Evolutionary conservation across 2,888 invertebrate species (phyloP).

Genomic region (Eristalis tenax): DNA sequence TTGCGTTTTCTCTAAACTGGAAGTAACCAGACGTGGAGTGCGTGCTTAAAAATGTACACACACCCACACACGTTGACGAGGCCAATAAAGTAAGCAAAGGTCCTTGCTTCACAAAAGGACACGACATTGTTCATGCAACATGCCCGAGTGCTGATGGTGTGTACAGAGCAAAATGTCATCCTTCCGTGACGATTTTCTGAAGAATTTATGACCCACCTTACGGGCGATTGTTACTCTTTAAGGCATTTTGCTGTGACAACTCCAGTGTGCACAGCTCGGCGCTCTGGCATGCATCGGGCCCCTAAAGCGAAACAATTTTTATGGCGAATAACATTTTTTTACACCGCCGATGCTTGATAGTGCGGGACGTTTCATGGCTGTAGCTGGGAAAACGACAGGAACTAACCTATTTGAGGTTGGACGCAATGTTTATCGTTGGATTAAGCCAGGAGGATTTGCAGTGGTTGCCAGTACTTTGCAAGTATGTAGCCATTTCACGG

Average conservation of each 20-base stretch:
- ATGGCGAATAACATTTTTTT: conserved; percentile 15
- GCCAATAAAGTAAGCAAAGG: not conserved
- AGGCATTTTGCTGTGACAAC: conserved; percentile 24
- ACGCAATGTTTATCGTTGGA: not conserved
- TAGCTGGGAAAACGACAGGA: not conserved
- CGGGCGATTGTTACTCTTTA: not conserved
- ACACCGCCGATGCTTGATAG: not conserved
- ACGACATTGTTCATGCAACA: conserved; percentile 29
- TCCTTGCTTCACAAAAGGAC: not conserved
- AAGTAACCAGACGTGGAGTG: not conserved
- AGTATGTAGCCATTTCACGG: not conserved
- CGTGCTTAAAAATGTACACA: conserved; percentile 15
- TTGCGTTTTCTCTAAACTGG: not conserved
- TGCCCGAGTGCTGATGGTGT: conserved; percentile 6
- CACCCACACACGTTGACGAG: too few relatives aligned
- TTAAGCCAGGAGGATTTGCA: not conserved
- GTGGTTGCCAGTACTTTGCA: not conserved
- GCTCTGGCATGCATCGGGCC: conserved; percentile 12
- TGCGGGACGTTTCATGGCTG: not conserved
- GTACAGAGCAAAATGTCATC: conserved; percentile 23
- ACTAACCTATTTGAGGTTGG: not conserved
- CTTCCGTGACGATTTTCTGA: conserved; percentile 38
- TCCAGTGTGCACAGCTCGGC: not conserved
- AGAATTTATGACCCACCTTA: conserved; percentile 6
- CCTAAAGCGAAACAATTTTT: conserved; percentile 16